Evolutionary conservation across 2,797 vertebrate species (phyloP), one percentile per base, ranked within the genome.

Genomic region (Limosa lapponica): DNA sequence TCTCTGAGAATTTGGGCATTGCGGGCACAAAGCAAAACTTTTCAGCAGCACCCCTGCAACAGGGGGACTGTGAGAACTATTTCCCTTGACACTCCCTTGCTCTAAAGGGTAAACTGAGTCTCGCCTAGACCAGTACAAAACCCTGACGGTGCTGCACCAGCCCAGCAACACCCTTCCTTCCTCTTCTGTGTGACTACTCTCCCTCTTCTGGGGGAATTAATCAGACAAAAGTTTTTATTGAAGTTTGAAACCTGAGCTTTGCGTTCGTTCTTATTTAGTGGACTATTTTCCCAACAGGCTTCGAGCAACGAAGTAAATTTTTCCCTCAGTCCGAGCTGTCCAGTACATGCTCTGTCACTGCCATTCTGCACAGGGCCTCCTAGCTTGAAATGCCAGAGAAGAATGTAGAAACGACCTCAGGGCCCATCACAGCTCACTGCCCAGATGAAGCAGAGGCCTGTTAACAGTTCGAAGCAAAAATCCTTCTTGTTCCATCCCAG

Each of bases 401-500:
- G 73, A 92, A 79, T 64, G 82, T 77, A 71, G 55, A 75, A 79
- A 79, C 37, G 43, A 77, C 55, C 67, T 77, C 48, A 24, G 55
- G 90, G 43, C 51, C 43, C 69, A 70, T 37, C 77, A 52, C 1
- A 91, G 64, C 87, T 95, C 48, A 10, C 59, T 89, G 82, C 52
- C 46, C 82, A 85, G 32, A 78, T 64, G 78, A 71, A 74, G 44
- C 65, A 59, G 48, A 91, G 39, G 8, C 19, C 24, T 67, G 11
- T 39, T 73, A 81, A 87, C 28, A 83, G 49, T 65, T 82, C 36
- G 65, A 90, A 83, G 89, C 14, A 83, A 92, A 92, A 94, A 89
- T 87, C 27, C 69, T 81, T 79, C 80, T 82, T 57, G 48, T 71
- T 95, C 74, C 30, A 81, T 46, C 44, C 44, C 36, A 57, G 28